Evolutionary conservation across 2,113 vertebrate genomes (phyloP), one percentile per base, ranked within the genome.

Genomic region (Trichechus manatus): DNA sequence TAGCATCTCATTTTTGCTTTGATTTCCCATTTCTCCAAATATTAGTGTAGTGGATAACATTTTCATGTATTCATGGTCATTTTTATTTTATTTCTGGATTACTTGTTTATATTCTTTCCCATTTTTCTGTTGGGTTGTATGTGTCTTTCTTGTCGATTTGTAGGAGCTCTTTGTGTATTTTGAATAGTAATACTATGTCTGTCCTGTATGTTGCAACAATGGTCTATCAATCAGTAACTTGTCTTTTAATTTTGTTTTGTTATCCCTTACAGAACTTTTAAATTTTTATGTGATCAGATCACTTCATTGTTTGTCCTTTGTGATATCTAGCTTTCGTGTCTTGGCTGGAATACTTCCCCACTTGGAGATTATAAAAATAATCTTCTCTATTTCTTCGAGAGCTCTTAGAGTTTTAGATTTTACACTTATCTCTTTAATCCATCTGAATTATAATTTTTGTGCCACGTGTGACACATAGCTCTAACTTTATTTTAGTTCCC

Each of bases 381-480:
- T n/a, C 36, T 68, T 80, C 36, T 95, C 25, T 70, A 3, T 74
- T 93, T 90, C 77, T 96, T 90, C 70, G 36, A 84, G 80, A 90
- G 84, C 29, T 47, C 56, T 95, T 5, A 36, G 63, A n/a, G 44
- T 64, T 86, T 92, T 83, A 19, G 82, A 10, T 63, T 53, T 86
- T 86, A 36, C 9, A 22, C 44, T 89, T 64, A 86, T n/a, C 31
- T 50, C 93, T 81, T 80, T 96, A 87, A 93, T 93, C 82, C 83
- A 13, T 47, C 53, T 94, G 75, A 83, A 77, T 92, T 87, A 87
- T 68, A 87, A 87, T 44, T 94, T 83, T 87, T 93, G 82, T 64
- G 59, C 81, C 42, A 83, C 63, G 25, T 81, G 27, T n/a, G 36
- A 88, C 74, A 84, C 63, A 72, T 11, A 93, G 79, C 39, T 79